A percentile compares a stretch with the other conserved stretches of the same genome.
These are phyloP conservation scores for Ataeniobius toweri DNA, from an alignment of 2,797 vertebrate genomes.

Conservation along the genomic window DNA sequence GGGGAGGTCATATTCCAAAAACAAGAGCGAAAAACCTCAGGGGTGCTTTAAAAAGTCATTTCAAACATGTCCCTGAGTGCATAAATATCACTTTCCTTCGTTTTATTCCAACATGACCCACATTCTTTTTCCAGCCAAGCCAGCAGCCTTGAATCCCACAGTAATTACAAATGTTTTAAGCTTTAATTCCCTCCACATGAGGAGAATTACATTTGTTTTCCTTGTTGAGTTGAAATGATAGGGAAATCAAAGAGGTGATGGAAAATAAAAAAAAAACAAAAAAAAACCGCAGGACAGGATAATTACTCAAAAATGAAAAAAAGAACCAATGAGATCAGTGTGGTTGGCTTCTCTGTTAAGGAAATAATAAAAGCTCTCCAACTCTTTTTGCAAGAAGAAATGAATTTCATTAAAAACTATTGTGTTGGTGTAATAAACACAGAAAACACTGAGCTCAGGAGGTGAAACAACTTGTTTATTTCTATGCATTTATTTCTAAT, in stretches of 20 bases:
- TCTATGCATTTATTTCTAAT: not conserved
- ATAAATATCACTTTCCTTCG: conserved; percentile 50
- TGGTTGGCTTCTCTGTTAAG: conserved; percentile 37
- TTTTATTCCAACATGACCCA: conserved; percentile 56
- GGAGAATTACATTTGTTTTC: conserved; percentile 68
- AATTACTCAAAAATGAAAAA: conserved; percentile 35
- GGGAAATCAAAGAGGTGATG: conserved; percentile 45
- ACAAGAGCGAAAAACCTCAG: conserved; percentile 31
- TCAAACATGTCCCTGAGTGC: conserved; percentile 60
- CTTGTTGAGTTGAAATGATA: conserved; percentile 62
- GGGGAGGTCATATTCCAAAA: conserved; percentile 63
- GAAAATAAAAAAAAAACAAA: conserved; percentile 39
- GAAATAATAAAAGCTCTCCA: conserved; percentile 6
- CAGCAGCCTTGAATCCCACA: conserved; percentile 44
- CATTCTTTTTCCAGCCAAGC: conserved; percentile 48
- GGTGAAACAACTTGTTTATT: not conserved
- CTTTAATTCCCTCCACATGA: conserved; percentile 63
- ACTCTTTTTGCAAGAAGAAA: not conserved
- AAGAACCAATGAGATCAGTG: conserved; percentile 50
- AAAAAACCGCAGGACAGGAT: no score
- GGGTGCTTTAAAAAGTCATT: conserved; percentile 63
- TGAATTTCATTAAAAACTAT: not conserved
- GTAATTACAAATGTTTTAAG: conserved; percentile 70
- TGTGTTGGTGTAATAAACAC: not conserved
- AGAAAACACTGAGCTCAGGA: not conserved